Conservation (phyloP, 2,888 invertebrate genomes). For the Caenorhabditis sp. region DNA sequence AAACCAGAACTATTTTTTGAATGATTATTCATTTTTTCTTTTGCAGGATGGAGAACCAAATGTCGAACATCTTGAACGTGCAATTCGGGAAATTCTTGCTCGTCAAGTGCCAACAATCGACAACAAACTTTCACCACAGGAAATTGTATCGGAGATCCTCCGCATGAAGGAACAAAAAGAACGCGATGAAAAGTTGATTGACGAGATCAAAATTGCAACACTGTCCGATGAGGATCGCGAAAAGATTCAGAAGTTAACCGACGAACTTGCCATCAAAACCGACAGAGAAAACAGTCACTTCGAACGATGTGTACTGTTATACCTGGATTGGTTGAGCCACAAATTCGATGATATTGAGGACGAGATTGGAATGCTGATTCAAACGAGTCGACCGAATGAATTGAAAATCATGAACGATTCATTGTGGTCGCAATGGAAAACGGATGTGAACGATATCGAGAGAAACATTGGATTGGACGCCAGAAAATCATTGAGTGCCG, state of each 20-base stretch:
- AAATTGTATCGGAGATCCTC: slow-evolving; percentile 41
- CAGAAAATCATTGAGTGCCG: slow-evolving; percentile 41
- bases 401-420: slow-evolving; percentile 35
- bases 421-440: slow-evolving; percentile 51
- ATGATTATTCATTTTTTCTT: not conserved
- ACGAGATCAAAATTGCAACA: slow-evolving; percentile 47
- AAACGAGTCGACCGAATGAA: slow-evolving; percentile 40
- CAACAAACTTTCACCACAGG: slow-evolving; percentile 21
- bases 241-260: slow-evolving; percentile 31
- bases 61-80: slow-evolving; percentile 44
- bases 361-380: slow-evolving; percentile 45
- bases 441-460: slow-evolving; percentile 46
- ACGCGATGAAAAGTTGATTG: slow-evolving; percentile 44
- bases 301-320: slow-evolving; percentile 33
- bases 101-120: slow-evolving; percentile 17
- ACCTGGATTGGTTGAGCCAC: slow-evolving; percentile 46
- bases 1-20: no score
- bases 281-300: slow-evolving; percentile 22
- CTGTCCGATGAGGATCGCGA: slow-evolving; percentile 33
- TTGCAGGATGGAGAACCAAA: slow-evolving; percentile 48
- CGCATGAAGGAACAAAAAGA: slow-evolving; percentile 47
- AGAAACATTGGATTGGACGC: slow-evolving; percentile 37
- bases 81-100: slow-evolving; percentile 32
- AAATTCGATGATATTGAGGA: slow-evolving; percentile 47
- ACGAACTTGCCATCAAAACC: slow-evolving; percentile 28